These are phyloP conservation scores for Trematomus loennbergii DNA, from an alignment of 2,113 vertebrate species.

Conservation along the genomic window DNA sequence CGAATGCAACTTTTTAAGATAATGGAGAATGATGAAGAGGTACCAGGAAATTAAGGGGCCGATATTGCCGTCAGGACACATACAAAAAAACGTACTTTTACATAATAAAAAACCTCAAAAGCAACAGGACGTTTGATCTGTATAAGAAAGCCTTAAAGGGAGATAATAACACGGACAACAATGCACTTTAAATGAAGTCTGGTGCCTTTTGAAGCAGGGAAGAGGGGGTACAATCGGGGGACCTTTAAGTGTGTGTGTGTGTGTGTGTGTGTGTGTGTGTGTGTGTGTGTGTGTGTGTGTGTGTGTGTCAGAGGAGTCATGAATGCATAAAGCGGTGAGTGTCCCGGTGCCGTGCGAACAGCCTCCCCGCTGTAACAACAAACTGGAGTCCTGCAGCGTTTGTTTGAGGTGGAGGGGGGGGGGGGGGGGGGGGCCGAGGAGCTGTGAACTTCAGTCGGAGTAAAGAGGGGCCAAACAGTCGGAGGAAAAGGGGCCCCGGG, in stretches of 20 bases:
- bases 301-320: constrained; percentile 28
- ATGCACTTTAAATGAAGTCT: constrained; percentile 7
- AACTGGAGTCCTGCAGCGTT: constrained; percentile 51
- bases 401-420: constrained; percentile 36
- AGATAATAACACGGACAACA: constrained; percentile 16
- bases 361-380: constrained; percentile 50
- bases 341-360: constrained; percentile 51
- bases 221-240: background rate
- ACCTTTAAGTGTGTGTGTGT: background rate
- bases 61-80: background rate
- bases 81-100: constrained; percentile 11
- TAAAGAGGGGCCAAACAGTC: constrained; percentile 41
- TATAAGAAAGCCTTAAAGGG: constrained; percentile 13
- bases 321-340: constrained; percentile 61
- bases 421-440: too few relatives aligned
- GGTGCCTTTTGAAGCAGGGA: constrained; percentile 29
- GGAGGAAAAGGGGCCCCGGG: constrained; percentile 60
- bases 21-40: background rate
- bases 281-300: background rate
- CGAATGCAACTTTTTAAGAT: constrained; percentile 1
- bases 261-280: constrained; percentile 1
- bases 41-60: background rate
- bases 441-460: constrained; percentile 30
- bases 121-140: too few relatives aligned
- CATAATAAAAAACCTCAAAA: constrained; percentile 26